Evolutionary conservation across 35 echinoderm and acorn worm species (phyloP), one percentile per base, ranked within the genome.

Genomic region (Stichopus chloronotus): DNA sequence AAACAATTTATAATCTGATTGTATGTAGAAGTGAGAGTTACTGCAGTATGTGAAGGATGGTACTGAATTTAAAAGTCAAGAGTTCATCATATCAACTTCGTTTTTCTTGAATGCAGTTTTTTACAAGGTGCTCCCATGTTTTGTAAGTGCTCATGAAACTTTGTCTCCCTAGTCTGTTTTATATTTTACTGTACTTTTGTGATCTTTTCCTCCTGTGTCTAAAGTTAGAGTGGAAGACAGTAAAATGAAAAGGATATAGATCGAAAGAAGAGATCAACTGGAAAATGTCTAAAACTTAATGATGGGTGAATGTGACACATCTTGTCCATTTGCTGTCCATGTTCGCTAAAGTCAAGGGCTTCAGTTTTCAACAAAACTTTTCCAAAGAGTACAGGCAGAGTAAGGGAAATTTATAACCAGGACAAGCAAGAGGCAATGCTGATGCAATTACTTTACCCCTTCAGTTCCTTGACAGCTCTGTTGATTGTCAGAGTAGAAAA

Each of bases 401-500:
- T 19, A 53, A 8, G 8, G 6, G 53, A 55, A 83, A 55, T 83
- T 55, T 83, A 55, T 55, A 83, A 52, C 55, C 43, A 56, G 13
- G 14, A 52, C 55, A 52, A 55, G 17, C 25, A n/a, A 56, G 17
- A 52, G 80, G 52, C 80, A 83, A 55, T 83, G 43, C 53, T 83
- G 80, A 83, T 83, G 80, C 20, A 83, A 83, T 83, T 83, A 83
- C 80, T 83, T 83, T 83, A 16, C 80, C 25, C 19, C 14, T 10
- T 55, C 80, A 53, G 20, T 83, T 83, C 80, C 52, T 20, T 52
- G 53, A 55, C 55, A 55, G 80, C 43, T 83, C 80, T 83, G 80
- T 56, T 55, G 43, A 83, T 83, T 83, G 80, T 83, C 80, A 83
- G 16, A 19, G 43, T 55, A 17, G 80, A 56, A 52, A 83, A 83